Evolutionary conservation across 1,140 invertebrate genomes (phyloP).

Genomic region (Drosophila burlai): DNA sequence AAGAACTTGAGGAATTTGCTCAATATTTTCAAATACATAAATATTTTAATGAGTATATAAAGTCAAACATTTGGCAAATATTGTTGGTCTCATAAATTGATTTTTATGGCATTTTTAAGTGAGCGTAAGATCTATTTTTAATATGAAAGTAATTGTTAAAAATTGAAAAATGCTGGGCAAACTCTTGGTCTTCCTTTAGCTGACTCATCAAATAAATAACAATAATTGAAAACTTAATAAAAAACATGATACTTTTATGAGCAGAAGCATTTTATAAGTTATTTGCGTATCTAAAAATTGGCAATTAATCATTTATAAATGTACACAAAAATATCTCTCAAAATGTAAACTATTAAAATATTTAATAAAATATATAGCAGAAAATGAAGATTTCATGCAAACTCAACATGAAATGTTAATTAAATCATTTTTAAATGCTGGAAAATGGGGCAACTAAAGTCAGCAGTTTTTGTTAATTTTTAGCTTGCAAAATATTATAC

Average conservation of each 20-base stretch:
- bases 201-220: neutral
- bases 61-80: neutral
- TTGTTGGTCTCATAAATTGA: neutral
- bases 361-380: too few species aligned
- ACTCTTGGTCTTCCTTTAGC: neutral
- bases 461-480: neutral
- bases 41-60: neutral
- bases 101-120: neutral
- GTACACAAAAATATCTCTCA: neutral
- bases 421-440: too few species aligned
- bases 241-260: neutral
- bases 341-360: neutral
- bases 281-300: too few species aligned
- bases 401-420: too few species aligned
- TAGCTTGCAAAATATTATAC: neutral
- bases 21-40: neutral
- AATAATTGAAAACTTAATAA: neutral
- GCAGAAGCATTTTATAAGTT: neutral
- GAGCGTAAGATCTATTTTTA: neutral
- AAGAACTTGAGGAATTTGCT: neutral
- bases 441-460: too few species aligned
- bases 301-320: neutral
- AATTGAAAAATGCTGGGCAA: neutral
- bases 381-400: too few species aligned
- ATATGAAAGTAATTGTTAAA: neutral